phyloP scores from a whole-genome alignment of 35 echinoderm and acorn worm genomes.

The Anneissia japonica region DNA sequence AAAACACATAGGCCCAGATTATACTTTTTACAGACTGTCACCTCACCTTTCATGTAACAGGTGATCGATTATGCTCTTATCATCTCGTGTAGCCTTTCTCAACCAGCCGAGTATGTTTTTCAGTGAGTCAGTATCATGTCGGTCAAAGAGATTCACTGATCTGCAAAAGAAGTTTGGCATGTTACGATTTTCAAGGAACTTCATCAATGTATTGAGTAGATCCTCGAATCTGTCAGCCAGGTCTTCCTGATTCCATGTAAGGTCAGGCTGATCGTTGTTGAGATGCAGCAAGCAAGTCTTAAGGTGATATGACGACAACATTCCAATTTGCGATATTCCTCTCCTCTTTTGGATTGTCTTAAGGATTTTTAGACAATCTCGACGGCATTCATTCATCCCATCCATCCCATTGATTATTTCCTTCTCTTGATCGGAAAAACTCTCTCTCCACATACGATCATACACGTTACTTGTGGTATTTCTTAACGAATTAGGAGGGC shows the following conservation, averaged over 20 bases:
- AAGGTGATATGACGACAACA: background rate
- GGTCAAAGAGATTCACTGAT: background rate
- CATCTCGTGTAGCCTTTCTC: background rate
- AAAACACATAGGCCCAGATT: too few species aligned
- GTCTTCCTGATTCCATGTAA: background rate
- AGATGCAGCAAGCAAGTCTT: background rate
- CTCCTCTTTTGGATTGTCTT: background rate
- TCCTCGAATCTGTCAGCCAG: background rate
- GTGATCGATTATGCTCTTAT: background rate
- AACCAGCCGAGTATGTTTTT: background rate
- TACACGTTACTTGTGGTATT: background rate
- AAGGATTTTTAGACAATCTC: background rate
- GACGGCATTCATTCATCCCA: background rate
- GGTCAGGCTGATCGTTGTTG: background rate
- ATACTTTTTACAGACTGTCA: background rate
- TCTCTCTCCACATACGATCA: background rate
- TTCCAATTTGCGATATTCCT: background rate
- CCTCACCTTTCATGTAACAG: background rate
- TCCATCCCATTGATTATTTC: background rate
- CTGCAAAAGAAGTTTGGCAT: background rate
- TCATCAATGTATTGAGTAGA: background rate
- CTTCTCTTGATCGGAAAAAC: background rate
- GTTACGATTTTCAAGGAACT: background rate
- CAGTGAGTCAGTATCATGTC: background rate
- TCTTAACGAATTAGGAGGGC: too few species aligned